A percentile compares a stretch with the other conserved stretches of the same genome.
Evolutionary conservation across 2,888 invertebrate genomes (phyloP).

Genomic region (Zele albiditarsus): DNA sequence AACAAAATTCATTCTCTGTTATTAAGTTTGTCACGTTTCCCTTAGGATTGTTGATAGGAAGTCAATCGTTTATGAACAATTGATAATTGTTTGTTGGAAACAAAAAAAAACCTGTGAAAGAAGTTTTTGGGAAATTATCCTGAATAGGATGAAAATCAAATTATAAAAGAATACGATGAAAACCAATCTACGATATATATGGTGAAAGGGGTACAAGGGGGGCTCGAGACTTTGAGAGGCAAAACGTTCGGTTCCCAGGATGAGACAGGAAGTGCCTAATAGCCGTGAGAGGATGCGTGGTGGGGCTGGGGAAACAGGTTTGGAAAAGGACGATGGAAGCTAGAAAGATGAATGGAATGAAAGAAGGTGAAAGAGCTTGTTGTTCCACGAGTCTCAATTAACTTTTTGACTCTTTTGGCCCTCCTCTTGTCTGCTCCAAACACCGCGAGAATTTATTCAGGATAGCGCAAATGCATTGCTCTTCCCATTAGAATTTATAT

Average conservation of each 20-base stretch:
- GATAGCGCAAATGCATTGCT: neutral
- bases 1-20: conserved; percentile 2
- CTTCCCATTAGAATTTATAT: neutral
- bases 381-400: conserved; percentile 51
- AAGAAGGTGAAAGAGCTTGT: conserved; percentile 47
- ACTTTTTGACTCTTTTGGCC: conserved; percentile 51
- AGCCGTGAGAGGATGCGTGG: conserved; percentile 69
- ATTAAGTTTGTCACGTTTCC: neutral
- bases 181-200: neutral
- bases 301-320: conserved; percentile 55
- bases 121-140: no score
- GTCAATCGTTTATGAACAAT: no score
- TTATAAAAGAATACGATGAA: neutral
- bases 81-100: no score
- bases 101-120: no score
- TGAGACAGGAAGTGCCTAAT: conserved; percentile 71
- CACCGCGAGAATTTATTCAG: conserved; percentile 8
- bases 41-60: neutral
- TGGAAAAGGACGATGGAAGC: conserved; percentile 53
- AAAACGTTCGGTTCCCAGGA: conserved; percentile 66
- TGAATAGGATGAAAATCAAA: neutral
- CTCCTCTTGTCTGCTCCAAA: neutral
- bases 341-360: conserved; percentile 67
- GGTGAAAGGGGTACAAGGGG: conserved; percentile 27
- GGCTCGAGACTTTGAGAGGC: conserved; percentile 48